Evolutionary conservation across 2,888 invertebrate genomes (phyloP), one percentile per base, ranked within the genome.

Genomic region (Nomada flava): DNA sequence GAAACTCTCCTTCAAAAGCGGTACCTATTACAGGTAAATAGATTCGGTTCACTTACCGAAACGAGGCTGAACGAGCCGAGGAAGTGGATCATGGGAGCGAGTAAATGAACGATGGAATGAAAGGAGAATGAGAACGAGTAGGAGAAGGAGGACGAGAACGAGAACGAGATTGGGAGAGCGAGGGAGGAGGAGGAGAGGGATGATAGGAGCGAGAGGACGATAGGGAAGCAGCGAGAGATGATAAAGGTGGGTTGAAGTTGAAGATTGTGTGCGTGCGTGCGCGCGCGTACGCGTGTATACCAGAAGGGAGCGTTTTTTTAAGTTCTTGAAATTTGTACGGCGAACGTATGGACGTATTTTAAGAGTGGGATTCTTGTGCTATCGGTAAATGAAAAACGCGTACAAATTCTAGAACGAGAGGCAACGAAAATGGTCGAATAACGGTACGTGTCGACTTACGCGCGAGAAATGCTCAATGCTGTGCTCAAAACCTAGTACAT

Each of bases 1-100:
- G 94, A 88, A 97, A 95, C 44, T 95, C 94, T 3, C 97, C 97
- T 83, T 95, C 94, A 91, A 96, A 96, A 62, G 94, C 89, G 0
- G 95, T 95, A 15, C 94, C 96, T 96, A 68, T 65, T 50, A 53
- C 9, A 44, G n/a, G 20, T 26, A 26, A 42, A 36, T 10, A 18
- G 15, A 59, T 57, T 26, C 36, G n/a, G 18, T 20, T 52, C 15
- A 20, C 57, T 52, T n/a, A 42, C 26, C 18, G 72, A 72, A 55
- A 70, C n/a, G 47, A 76, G 64, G 44, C 29, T 64, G 50, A 50
- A 10, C 47, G 23, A 57, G 23, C 11, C 36, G 36, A 59, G 44
- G 53, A 53, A 53, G 36, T 15, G 36, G 53, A 50, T 15, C 11
- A 50, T 26, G 44, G n/a, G 26, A 65, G 29, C 29, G 7, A 65